Base-by-base conservation (phyloP, 2,797 vertebrate genomes). In the Spatula versicolor region DNA sequence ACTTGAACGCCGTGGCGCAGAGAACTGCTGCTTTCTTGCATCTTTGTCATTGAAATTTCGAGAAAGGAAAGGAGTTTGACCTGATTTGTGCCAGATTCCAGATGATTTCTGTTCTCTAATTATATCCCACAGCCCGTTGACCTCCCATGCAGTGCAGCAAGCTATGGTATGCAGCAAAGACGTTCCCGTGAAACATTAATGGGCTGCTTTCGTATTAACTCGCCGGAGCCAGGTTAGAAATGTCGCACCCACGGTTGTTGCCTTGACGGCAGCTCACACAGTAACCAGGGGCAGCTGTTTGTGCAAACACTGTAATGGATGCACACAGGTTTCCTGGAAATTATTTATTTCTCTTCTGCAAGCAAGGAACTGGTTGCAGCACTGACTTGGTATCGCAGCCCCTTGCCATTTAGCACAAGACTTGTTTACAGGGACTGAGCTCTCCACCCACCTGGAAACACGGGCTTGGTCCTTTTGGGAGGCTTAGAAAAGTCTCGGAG, bases 361-460 rank as follows among this genome's bases (percentile, higher is more conserved):
- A 39, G 15, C 0, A 3, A 63, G 26, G 52, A 48, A 3, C 5
- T 0, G 0, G 10, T 5, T 43, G 33, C 78, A 22, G 55, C 0
- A 7, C 33, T 30, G 74, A 7, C 20, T 28, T 73, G 12, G 76
- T 28, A 2, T 22, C 31, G 25, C 21, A 66, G 69, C 62, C 58
- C 30, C 1, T 3, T 0, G 0, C 2, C 12, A 1, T 8, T 26
- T 3, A 22, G 45, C 56, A 18, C 30, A 3, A 7, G 43, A 68
- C 13, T 66, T 7, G 8, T 9, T 41, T 18, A 45, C 14, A 21
- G 75, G 23, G 35, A 6, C 26, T 10, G 60, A 71, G 39, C 77
- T 37, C 58, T 17, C 35, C 13, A 10, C 23, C 43, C 58, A 7
- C 11, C 59, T 7, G 21, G 48, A 31, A 83, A 10, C 48, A 4